Evolutionary conservation across 2,888 invertebrate genomes (phyloP), one percentile per base, ranked within the genome.

Genomic region (Cryptosula pallasiana): DNA sequence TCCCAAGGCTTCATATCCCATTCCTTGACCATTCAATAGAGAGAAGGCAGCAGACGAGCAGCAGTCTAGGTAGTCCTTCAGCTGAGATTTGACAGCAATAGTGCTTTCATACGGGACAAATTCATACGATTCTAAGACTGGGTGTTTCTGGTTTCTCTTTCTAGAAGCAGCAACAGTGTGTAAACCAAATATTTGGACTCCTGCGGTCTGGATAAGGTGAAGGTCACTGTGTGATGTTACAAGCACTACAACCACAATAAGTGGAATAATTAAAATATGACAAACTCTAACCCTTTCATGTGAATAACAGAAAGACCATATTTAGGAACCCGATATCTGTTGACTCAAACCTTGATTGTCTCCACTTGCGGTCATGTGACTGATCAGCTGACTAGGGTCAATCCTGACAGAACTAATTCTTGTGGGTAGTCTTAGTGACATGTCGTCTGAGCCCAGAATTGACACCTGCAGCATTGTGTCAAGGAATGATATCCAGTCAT

Each of bases 401-500:
- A 96, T 91, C 29, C 91, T 87, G 2, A 91, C 89, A 78, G 90
- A 89, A 82, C 92, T 92, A 74, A 97, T 88, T 73, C 95, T 88
- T 36, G 95, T 95, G 0, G 96, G 96, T 76, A 97, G 86, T 83
- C 91, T 91, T 20, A 97, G 87, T 69, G 91, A 89, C 35, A 90
- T 89, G 2, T 81, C 81, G 77, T 90, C 89, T 77, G 89, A 89
- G 71, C 91, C 90, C 76, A 95, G 87, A 79, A 96, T 92, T 71
- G 90, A 90, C 83, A 94, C 94, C 86, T 98, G 98, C 69, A 98
- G 88, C 92, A 98, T 93, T 0, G 95, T 94, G 83, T 98, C 98
- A 86, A 97, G 90, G 86, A 91, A 98, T 69, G 95, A 91, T 73
- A 97, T 90, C 96, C 97, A 98, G 86, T 96, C 93, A 76, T 90